phyloP scores from a whole-genome alignment of 2,888 invertebrate genomes.

The Hypomecis punctinalis region DNA sequence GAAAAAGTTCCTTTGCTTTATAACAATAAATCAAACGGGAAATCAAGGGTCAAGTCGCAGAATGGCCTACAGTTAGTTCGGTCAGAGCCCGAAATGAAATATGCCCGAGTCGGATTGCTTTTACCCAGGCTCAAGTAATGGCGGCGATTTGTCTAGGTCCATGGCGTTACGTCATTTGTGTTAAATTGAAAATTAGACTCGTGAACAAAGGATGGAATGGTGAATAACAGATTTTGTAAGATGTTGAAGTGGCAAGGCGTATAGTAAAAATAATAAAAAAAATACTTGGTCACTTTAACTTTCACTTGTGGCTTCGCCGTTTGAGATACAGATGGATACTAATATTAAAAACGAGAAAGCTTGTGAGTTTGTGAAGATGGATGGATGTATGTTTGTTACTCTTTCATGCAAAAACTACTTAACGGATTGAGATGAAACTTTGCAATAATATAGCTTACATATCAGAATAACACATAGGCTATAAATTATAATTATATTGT shows the following conservation, averaged over 20 bases:
- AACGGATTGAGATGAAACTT: no score
- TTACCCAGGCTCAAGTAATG: constrained; percentile 4
- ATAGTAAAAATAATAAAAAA: background rate
- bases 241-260: background rate
- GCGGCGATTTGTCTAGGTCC: constrained; percentile 11
- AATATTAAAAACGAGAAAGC: constrained; percentile 1
- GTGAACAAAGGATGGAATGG: no score
- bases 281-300: no score
- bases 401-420: no score
- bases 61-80: background rate
- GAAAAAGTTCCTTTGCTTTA: background rate
- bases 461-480: no score
- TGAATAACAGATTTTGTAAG: no score
- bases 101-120: constrained; percentile 9
- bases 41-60: background rate
- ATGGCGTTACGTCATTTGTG: constrained; percentile 1
- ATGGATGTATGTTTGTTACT: background rate
- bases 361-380: background rate
- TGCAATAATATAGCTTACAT: no score
- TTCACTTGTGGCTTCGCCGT: no score
- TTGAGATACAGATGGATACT: background rate
- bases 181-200: background rate
- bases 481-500: no score
- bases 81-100: constrained; percentile 15
- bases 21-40: background rate